Conservation (phyloP, 2,113 vertebrate genomes). For the Butorides virescens region DNA sequence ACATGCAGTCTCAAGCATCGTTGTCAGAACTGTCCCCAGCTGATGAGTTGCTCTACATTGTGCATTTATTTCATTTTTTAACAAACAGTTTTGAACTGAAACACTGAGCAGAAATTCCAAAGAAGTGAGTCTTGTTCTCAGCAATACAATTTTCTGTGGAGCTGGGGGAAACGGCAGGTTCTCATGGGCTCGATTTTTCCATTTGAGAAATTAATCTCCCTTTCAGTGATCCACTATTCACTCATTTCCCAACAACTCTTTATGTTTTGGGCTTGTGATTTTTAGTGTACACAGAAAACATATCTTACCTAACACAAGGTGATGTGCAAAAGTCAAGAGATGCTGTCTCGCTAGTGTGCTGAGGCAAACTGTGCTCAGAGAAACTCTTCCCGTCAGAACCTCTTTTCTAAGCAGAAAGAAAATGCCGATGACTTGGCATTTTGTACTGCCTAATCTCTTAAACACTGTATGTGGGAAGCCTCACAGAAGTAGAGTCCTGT, state of each 20-base stretch:
- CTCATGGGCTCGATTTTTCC: background rate
- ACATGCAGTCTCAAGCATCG: background rate
- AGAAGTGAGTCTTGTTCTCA: background rate
- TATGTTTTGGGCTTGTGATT: background rate
- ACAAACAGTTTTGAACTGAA: background rate
- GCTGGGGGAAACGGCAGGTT: background rate
- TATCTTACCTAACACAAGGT: background rate
- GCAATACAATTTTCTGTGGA: background rate
- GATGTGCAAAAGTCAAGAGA: background rate
- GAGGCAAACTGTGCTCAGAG: background rate
- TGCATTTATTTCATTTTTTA: background rate
- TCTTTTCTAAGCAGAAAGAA: background rate
- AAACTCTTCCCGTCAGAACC: background rate
- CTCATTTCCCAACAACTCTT: background rate
- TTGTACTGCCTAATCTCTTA: background rate
- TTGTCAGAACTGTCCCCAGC: background rate
- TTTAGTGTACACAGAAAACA: background rate
- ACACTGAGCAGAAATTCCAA: background rate
- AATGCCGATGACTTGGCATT: conserved; percentile 2
- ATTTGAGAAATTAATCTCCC: background rate
- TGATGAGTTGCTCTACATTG: background rate
- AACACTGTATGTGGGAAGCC: background rate
- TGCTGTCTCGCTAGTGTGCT: background rate
- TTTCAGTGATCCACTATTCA: background rate
- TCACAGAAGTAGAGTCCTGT: background rate